phyloP scores from a whole-genome alignment of 2,888 invertebrate species.

The Ferrisia virgata region DNA sequence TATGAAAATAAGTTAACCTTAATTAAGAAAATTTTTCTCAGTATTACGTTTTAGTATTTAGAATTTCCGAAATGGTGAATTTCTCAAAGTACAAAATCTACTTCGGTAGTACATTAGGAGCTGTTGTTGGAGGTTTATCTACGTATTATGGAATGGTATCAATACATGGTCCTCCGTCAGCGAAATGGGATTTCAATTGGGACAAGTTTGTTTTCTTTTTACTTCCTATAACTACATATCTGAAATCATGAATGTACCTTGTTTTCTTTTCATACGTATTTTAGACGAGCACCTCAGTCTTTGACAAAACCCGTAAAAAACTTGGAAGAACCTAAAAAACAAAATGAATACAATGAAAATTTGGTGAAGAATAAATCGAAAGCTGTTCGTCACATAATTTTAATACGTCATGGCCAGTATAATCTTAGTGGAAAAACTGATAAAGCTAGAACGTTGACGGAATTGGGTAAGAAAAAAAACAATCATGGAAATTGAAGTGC shows the following conservation, averaged over 20 bases:
- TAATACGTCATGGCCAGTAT: constrained; percentile 95
- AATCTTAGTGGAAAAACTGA: constrained; percentile 70
- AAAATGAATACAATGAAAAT: constrained; percentile 67
- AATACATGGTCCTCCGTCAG: constrained; percentile 1
- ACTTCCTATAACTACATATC: background rate
- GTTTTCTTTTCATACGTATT: too few relatives aligned
- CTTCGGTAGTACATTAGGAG: background rate
- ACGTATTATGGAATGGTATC: constrained; percentile 28
- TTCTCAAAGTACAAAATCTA: constrained; percentile 32
- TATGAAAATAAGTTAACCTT: background rate
- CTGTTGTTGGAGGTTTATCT: constrained; percentile 30
- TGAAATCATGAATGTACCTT: too few relatives aligned
- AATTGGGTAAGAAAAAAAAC: constrained; percentile 62
- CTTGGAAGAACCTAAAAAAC: constrained; percentile 56
- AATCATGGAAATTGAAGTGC: background rate
- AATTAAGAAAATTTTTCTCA: background rate
- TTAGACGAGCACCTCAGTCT: constrained; percentile 70
- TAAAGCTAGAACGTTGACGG: constrained; percentile 71
- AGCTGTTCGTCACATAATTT: constrained; percentile 76
- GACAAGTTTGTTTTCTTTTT: constrained; percentile 31
- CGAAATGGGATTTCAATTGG: constrained; percentile 44
- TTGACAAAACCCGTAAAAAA: constrained; percentile 63
- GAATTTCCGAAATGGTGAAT: background rate
- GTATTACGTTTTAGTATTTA: background rate
- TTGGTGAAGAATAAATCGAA: constrained; percentile 62